Evolutionary conservation across 2,888 invertebrate genomes (phyloP).

Genomic region (Zaprionus lineosus): DNA sequence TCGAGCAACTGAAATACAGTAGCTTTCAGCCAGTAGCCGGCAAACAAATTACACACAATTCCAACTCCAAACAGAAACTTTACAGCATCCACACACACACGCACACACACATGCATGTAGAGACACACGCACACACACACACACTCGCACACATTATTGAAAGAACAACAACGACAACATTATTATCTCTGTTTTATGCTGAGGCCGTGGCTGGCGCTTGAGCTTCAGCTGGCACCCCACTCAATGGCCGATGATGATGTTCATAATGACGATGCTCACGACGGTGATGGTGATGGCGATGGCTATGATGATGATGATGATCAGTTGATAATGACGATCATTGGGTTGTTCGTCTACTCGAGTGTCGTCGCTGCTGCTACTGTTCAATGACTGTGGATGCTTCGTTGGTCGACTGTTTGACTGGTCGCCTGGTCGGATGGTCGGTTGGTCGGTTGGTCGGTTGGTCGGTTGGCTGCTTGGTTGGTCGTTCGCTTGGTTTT

Average conservation of each 20-base stretch:
- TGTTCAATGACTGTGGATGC: constrained; percentile 66
- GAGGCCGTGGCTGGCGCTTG: constrained; percentile 68
- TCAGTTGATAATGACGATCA: constrained; percentile 21
- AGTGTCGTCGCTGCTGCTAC: constrained; percentile 66
- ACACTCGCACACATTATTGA: constrained; percentile 39
- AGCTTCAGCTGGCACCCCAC: constrained; percentile 72
- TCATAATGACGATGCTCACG: constrained; percentile 44
- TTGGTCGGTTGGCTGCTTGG: constrained; percentile 18
- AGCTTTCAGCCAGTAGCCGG: constrained; percentile 70
- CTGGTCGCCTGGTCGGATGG: constrained; percentile 29
- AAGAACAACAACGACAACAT: constrained; percentile 63
- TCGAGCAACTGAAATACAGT: constrained; percentile 65
- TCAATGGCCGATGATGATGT: constrained; percentile 50
- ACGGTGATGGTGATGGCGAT: constrained; percentile 9
- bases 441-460: constrained; percentile 45
- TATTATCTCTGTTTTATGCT: constrained; percentile 72
- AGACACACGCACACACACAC: constrained; percentile 46
- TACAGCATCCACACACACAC: constrained; percentile 60
- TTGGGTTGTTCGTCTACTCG: constrained; percentile 47
- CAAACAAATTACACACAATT: constrained; percentile 79
- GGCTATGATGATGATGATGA: constrained; percentile 1
- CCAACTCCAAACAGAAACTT: constrained; percentile 77
- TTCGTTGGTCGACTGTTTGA: constrained; percentile 24
- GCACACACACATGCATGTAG: constrained; percentile 25
- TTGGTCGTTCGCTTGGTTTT: constrained; percentile 67